These are phyloP conservation scores for Decapterus maruadsi DNA, from an alignment of 2,797 vertebrate genomes.

Conservation along the genomic window DNA sequence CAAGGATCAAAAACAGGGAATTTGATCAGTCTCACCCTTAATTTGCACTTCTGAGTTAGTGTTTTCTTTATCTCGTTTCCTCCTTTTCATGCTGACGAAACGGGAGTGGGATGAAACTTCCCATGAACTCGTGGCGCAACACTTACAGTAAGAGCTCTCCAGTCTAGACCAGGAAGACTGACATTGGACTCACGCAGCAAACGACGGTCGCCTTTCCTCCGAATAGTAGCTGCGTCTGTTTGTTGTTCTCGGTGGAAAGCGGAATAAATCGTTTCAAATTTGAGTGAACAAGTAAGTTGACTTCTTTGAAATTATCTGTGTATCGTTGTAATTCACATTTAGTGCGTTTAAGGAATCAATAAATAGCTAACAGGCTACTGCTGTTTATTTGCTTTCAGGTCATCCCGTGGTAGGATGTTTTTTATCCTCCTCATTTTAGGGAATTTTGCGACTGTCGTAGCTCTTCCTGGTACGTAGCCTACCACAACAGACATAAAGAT, in stretches of 20 bases:
- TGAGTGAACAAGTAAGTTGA: conserved; percentile 19
- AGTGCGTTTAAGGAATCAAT: background rate
- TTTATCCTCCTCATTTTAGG: conserved; percentile 11
- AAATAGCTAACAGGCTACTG: no score
- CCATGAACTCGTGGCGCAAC: background rate
- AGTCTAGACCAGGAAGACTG: background rate
- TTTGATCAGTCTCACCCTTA: no score
- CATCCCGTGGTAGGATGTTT: background rate
- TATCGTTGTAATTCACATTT: no score
- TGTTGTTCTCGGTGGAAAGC: background rate
- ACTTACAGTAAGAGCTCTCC: conserved; percentile 25
- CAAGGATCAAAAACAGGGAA: no score
- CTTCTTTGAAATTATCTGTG: no score
- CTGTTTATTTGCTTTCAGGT: conserved; percentile 1
- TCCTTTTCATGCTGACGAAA: background rate
- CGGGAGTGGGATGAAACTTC: background rate
- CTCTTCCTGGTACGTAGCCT: conserved; percentile 31
- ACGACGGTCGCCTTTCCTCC: background rate
- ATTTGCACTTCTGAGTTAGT: no score
- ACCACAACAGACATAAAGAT: no score
- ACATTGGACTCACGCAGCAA: background rate
- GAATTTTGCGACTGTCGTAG: background rate
- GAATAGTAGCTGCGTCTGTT: background rate
- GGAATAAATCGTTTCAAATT: background rate
- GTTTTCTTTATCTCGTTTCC: no score